These are phyloP conservation scores for Ormyrus rosae DNA, from an alignment of 2,888 invertebrate species.

Conservation along the genomic window DNA sequence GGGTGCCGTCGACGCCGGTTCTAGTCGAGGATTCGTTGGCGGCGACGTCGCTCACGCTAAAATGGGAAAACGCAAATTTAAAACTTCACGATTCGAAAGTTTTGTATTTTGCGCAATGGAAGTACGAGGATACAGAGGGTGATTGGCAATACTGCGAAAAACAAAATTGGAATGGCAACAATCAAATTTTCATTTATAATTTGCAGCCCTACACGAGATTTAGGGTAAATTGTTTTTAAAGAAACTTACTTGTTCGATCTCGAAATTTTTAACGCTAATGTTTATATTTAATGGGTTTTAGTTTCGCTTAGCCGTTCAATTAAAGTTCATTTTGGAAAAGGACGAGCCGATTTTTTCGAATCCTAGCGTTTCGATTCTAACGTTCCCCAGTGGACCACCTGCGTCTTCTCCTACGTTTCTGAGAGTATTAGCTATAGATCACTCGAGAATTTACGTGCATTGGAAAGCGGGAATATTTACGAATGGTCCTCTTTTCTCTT, in stretches of 20 bases:
- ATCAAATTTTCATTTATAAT: conserved; percentile 84
- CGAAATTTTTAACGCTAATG: neutral
- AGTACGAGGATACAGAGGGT: conserved; percentile 81
- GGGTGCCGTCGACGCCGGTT: conserved; percentile 85
- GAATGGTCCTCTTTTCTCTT: conserved; percentile 92
- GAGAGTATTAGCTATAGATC: conserved; percentile 87
- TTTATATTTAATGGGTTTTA: conserved; percentile 73
- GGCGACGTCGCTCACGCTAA: conserved; percentile 86
- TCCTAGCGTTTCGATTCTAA: conserved; percentile 86
- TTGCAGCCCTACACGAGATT: conserved; percentile 93
- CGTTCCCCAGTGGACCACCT: conserved; percentile 84
- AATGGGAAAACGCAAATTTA: conserved; percentile 80
- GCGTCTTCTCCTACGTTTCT: conserved; percentile 86
- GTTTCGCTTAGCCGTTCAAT: conserved; percentile 91
- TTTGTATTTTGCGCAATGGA: conserved; percentile 84
- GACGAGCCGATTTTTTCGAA: conserved; percentile 84
- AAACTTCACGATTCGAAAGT: conserved; percentile 77
- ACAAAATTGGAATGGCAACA: conserved; percentile 82
- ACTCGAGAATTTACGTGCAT: conserved; percentile 88
- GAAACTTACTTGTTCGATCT: neutral
- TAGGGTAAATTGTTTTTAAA: conserved; percentile 78
- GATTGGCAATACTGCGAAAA: conserved; percentile 91
- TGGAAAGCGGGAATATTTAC: conserved; percentile 93
- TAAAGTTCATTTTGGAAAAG: conserved; percentile 79
- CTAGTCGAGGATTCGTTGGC: conserved; percentile 87